phyloP scores from a whole-genome alignment of 2,797 vertebrate species.

The Megaceryle alcyon region DNA sequence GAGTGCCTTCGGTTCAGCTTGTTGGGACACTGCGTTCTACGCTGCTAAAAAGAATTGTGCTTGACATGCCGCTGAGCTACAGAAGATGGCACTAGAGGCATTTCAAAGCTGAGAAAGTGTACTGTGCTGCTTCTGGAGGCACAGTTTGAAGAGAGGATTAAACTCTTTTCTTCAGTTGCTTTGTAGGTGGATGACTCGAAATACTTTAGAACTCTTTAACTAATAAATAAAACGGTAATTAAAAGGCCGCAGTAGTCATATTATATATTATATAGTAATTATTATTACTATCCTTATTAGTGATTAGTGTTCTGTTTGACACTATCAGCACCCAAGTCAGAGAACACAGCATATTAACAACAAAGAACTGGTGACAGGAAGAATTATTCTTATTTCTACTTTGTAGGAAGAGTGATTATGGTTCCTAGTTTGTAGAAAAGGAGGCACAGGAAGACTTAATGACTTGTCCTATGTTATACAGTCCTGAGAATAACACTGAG shows the following conservation, averaged over 20 bases:
- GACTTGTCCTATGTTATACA: fast-evolving
- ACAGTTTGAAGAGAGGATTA: neutral
- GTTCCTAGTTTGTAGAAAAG: neutral
- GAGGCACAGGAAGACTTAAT: neutral
- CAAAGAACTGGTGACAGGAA: neutral
- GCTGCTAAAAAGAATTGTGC: neutral
- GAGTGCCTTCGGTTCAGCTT: neutral
- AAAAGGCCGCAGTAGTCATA: neutral
- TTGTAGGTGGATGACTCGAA: neutral
- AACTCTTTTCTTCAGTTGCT: neutral
- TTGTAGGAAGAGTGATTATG: neutral
- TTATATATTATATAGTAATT: neutral
- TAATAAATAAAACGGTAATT: neutral
- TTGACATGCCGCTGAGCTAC: neutral
- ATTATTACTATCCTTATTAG: neutral
- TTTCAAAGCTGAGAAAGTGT: neutral
- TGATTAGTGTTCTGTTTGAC: neutral
- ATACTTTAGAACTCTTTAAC: neutral
- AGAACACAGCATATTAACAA: neutral
- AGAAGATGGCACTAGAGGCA: slow-evolving; percentile 65
- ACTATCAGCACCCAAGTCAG: neutral
- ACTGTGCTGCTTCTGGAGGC: neutral
- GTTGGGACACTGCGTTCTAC: fast-evolving
- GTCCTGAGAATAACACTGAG: neutral
- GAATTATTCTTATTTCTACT: neutral